Evolutionary conservation across 2,797 vertebrate genomes (phyloP).

Genomic region (Graptemys geographica): DNA sequence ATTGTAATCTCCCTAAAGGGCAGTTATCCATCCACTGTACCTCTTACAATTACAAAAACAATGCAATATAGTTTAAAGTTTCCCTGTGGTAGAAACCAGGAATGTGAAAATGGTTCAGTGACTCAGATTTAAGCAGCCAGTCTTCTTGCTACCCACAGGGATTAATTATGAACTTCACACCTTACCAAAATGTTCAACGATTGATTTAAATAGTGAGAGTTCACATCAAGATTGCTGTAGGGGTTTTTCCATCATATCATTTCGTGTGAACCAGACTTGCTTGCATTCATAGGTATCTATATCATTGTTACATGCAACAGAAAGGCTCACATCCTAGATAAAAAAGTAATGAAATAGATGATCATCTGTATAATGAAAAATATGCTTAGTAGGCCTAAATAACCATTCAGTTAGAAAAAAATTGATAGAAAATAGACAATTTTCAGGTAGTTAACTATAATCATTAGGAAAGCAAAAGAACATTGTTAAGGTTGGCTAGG

Average conservation of each 20-base stretch:
- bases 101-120: background rate
- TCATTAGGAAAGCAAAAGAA: background rate
- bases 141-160: slow-evolving; percentile 37
- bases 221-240: background rate
- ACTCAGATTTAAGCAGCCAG: slow-evolving; percentile 37
- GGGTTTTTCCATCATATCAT: background rate
- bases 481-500: background rate
- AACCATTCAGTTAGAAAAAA: background rate
- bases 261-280: background rate
- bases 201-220: slow-evolving; percentile 62
- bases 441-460: background rate
- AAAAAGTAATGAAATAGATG: slow-evolving; percentile 2
- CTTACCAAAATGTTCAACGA: slow-evolving; percentile 55
- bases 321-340: background rate
- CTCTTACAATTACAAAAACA: slow-evolving; percentile 19
- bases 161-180: slow-evolving; percentile 67
- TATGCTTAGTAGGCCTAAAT: background rate
- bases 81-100: background rate
- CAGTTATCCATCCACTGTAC: background rate
- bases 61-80: background rate
- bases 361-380: slow-evolving; percentile 8
- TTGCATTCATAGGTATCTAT: slow-evolving; percentile 6
- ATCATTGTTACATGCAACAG: background rate
- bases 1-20: background rate
- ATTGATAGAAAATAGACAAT: background rate